Evolutionary conservation across 2,113 vertebrate genomes (phyloP).

Genomic region (Prinia subflava): DNA sequence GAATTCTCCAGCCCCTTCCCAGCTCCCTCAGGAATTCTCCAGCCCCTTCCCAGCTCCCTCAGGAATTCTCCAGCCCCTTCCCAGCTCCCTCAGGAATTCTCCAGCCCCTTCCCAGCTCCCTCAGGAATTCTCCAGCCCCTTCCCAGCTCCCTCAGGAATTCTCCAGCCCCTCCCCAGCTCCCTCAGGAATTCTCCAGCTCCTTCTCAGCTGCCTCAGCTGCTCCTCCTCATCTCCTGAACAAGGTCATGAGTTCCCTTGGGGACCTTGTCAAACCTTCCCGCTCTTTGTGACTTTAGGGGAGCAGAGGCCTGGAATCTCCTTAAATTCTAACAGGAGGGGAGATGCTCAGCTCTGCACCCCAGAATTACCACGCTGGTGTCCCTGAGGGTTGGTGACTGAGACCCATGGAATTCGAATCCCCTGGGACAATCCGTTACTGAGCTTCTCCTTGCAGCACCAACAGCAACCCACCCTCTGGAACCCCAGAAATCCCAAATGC

Average conservation of each 20-base stretch:
- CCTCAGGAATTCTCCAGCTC: background rate
- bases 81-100: no score
- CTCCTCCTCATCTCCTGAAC: background rate
- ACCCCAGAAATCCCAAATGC: background rate
- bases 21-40: no score
- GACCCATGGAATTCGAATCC: background rate
- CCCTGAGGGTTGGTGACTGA: background rate
- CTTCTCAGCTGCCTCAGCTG: background rate
- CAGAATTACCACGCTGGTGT: accelerated
- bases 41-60: no score
- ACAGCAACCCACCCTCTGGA: no score
- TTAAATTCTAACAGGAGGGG: background rate
- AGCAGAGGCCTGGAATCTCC: background rate
- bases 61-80: no score
- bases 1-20: no score
- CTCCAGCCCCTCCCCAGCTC: background rate
- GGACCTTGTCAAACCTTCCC: background rate
- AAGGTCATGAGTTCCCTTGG: background rate
- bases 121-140: background rate
- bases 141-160: background rate
- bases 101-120: no score
- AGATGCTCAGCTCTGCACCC: background rate
- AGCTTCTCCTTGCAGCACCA: background rate
- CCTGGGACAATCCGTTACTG: background rate
- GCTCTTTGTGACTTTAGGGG: accelerated